These are phyloP conservation scores for Bombyx mori DNA, from an alignment of 1,140 invertebrate species.

Conservation along the genomic window DNA sequence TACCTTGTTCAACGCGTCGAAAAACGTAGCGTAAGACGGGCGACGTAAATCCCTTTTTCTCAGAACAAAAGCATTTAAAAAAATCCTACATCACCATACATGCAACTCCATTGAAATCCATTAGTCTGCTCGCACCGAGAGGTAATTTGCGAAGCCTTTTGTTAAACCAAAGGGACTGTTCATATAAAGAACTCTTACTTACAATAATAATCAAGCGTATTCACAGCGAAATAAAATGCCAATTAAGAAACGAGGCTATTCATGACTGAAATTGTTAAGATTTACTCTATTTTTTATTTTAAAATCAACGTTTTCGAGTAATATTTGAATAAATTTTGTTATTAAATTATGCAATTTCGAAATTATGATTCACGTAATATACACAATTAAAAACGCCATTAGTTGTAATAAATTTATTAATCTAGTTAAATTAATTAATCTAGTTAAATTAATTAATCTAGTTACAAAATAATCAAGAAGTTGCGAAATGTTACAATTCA, in stretches of 20 bases:
- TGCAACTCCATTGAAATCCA: slow-evolving; percentile 60
- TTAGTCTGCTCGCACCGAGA: slow-evolving; percentile 42
- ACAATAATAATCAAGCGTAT: slow-evolving; percentile 32
- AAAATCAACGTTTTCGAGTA: no score
- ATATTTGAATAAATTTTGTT: no score
- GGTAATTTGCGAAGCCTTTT: slow-evolving; percentile 57
- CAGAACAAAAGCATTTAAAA: slow-evolving; percentile 56
- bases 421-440: no score
- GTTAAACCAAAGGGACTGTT: slow-evolving; percentile 38
- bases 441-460: no score
- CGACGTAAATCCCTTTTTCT: slow-evolving; percentile 49
- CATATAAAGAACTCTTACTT: slow-evolving; percentile 34
- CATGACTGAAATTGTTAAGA: slow-evolving; percentile 9
- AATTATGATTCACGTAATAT: no score
- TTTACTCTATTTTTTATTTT: no score
- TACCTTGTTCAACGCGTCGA: slow-evolving; percentile 50
- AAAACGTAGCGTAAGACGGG: slow-evolving; percentile 39
- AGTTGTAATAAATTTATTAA: no score
- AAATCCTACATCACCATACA: slow-evolving; percentile 50
- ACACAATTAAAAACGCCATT: no score
- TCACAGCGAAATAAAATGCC: slow-evolving; percentile 36
- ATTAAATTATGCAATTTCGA: no score
- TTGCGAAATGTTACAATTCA: no score
- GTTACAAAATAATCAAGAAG: no score
- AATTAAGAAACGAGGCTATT: slow-evolving; percentile 27